phyloP scores from a whole-genome alignment of 2,113 vertebrate species.

The Alligator sinensis region DNA sequence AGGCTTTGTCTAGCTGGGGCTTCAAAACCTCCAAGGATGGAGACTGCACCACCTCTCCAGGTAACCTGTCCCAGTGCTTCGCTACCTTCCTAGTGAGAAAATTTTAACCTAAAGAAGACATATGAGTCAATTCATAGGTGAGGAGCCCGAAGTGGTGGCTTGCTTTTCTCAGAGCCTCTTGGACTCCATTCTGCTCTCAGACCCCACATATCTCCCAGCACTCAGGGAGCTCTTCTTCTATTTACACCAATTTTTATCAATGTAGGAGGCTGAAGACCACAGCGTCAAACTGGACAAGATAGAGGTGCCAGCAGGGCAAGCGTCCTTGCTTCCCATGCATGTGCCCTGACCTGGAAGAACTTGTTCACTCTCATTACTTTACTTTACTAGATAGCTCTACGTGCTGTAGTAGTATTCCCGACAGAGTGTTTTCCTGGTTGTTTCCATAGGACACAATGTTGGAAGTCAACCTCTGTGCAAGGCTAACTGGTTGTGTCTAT shows the following conservation, averaged over 20 bases:
- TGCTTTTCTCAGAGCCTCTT: fast-evolving
- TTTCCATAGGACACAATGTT: background rate
- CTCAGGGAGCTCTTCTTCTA: fast-evolving
- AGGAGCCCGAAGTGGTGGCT: fast-evolving
- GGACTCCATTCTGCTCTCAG: fast-evolving
- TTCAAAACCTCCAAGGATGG: too few relatives aligned
- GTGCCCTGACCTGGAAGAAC: background rate
- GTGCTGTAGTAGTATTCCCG: background rate
- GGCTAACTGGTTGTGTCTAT: background rate
- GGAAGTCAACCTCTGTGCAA: fast-evolving
- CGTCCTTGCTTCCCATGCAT: background rate
- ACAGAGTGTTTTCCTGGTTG: background rate
- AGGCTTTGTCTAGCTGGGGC: too few relatives aligned
- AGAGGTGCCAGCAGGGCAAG: background rate
- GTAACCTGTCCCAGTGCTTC: too few relatives aligned
- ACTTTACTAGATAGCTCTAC: background rate
- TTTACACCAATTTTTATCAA: fast-evolving
- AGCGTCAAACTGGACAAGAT: background rate
- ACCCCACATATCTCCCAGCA: fast-evolving
- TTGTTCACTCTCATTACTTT: background rate
- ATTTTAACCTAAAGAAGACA: too few relatives aligned
- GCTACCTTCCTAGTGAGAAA: too few relatives aligned
- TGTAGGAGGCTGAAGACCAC: background rate
- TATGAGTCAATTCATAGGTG: too few relatives aligned
- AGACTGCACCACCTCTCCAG: too few relatives aligned